Percentiles rank a stretch among this genome's conserved stretches.
Conservation (phyloP, 2,888 invertebrate genomes). For the Limnephilus auricula region DNA sequence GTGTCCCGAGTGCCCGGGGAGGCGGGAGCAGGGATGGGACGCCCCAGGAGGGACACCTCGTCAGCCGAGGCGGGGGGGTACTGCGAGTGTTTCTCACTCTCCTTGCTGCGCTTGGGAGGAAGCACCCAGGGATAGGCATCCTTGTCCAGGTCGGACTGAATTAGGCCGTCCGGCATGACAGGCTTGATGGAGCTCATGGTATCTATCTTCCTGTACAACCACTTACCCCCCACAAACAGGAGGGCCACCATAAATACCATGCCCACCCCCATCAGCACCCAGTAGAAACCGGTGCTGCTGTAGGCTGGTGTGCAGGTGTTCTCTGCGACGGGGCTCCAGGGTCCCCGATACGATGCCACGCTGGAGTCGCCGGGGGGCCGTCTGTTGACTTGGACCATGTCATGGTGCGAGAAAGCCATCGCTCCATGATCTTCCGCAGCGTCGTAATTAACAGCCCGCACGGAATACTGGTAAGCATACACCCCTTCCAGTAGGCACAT, state of each 20-base stretch:
- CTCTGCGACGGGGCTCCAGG: constrained; percentile 69
- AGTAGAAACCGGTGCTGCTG: constrained; percentile 14
- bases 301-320: constrained; percentile 49
- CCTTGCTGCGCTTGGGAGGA: constrained; percentile 65
- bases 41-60: constrained; percentile 74
- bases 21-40: constrained; percentile 71
- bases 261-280: constrained; percentile 57
- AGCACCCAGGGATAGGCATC: constrained; percentile 69
- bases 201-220: constrained; percentile 81
- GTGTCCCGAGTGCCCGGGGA: constrained; percentile 73
- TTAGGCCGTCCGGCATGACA: constrained; percentile 81
- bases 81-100: constrained; percentile 71
- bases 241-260: constrained; percentile 62
- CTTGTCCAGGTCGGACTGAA: constrained; percentile 73
- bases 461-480: constrained; percentile 64
- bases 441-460: constrained; percentile 70
- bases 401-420: constrained; percentile 41
- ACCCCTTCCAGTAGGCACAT: constrained; percentile 55
- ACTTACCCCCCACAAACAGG: constrained; percentile 69
- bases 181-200: constrained; percentile 84
- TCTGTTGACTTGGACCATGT: constrained; percentile 24
- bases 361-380: constrained; percentile 48
- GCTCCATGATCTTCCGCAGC: constrained; percentile 66
- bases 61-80: constrained; percentile 71
- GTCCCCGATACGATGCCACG: constrained; percentile 67